phyloP scores from a whole-genome alignment of 2,113 vertebrate species.

The Passer montanus region DNA sequence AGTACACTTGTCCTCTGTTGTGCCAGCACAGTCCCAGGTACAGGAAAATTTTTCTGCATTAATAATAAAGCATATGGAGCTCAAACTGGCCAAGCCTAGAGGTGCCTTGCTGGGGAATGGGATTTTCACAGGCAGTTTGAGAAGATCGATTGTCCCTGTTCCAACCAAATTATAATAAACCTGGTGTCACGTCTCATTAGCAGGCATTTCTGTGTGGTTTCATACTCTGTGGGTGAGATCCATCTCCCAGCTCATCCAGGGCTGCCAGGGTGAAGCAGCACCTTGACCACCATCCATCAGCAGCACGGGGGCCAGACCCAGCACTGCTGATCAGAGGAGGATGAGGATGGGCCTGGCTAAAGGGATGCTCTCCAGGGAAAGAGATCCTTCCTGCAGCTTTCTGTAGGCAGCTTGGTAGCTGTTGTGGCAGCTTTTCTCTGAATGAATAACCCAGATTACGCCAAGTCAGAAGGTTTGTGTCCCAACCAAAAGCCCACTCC shows the following conservation, averaged over 20 bases:
- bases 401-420: not conserved
- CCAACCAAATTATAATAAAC: constrained; percentile 26
- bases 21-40: not conserved
- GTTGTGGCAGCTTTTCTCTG: not conserved
- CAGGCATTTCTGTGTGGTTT: not conserved
- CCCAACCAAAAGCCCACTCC: rapidly evolving
- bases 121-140: constrained; percentile 29
- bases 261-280: not conserved
- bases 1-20: not conserved
- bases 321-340: rapidly evolving
- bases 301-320: rapidly evolving
- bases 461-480: not conserved
- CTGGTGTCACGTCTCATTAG: constrained; percentile 23
- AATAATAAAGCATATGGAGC: not conserved
- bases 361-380: not conserved
- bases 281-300: not conserved
- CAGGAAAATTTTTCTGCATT: not conserved
- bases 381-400: not conserved
- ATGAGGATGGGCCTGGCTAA: not conserved
- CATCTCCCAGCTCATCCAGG: not conserved
- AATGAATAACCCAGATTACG: not conserved
- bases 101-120: not conserved
- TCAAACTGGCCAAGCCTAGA: not conserved
- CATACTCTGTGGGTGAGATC: not conserved
- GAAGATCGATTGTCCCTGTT: not conserved